Percentiles rank a stretch among this genome's conserved stretches.
Conservation (phyloP, 1,140 invertebrate genomes). For the Rhyacophila brunnea region DNA sequence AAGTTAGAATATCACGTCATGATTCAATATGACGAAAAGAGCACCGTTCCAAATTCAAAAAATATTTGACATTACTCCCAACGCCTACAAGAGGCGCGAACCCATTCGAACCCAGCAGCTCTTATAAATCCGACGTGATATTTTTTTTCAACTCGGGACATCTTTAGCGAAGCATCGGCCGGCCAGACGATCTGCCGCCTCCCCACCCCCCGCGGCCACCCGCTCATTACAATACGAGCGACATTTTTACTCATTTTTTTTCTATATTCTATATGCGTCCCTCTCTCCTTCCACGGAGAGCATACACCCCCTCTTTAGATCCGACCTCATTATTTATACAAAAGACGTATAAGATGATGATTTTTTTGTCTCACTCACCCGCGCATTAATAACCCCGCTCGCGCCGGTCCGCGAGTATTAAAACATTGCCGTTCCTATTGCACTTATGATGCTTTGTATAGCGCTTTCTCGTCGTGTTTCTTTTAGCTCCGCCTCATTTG, state of each 20-base stretch:
- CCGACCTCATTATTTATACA: slow-evolving; percentile 35
- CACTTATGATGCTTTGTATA: background rate
- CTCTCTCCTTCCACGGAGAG: background rate
- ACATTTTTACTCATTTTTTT: slow-evolving; percentile 29
- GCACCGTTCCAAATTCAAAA: no score
- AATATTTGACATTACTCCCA: no score
- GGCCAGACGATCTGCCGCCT: slow-evolving; percentile 34
- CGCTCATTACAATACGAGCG: slow-evolving; percentile 34
- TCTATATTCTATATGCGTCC: slow-evolving; percentile 7
- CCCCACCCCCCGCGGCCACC: slow-evolving; percentile 2
- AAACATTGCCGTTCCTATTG: background rate
- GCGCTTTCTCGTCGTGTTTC: slow-evolving; percentile 3
- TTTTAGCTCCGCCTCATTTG: slow-evolving; percentile 10
- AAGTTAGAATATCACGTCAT: no score
- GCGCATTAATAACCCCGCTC: slow-evolving; percentile 33
- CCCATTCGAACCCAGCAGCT: no score
- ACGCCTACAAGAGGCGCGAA: no score
- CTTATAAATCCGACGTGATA: no score
- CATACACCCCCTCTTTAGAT: slow-evolving; percentile 2
- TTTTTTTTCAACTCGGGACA: slow-evolving; percentile 22
- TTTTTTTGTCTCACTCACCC: slow-evolving; percentile 37
- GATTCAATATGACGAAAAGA: no score
- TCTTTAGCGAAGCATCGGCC: background rate
- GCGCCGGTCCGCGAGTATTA: slow-evolving; percentile 5
- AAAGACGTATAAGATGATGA: slow-evolving; percentile 36